Base-by-base conservation (phyloP, 2,888 invertebrate genomes). In the Schrankia costaestrigalis region DNA sequence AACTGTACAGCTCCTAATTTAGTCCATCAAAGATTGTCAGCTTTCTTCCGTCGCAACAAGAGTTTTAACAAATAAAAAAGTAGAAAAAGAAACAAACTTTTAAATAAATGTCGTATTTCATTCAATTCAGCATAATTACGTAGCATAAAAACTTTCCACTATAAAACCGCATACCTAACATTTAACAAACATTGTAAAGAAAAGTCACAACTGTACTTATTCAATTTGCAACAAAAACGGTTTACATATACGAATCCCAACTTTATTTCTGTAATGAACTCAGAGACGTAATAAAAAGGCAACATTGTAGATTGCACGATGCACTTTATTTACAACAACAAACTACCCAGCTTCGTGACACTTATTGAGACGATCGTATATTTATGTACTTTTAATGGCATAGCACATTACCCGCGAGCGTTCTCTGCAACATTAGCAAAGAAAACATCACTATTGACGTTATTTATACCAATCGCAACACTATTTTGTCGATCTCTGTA, bases 331-430 rank as follows among this genome's bases (percentile, higher is more conserved):
- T 52, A 59, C 57, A 52, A 62, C 66, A 56, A 57, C 64, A 57
- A 62, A 63, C 62, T 57, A 62, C 58, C 50, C 32, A 48, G 35
- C 38, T 29, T 30, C 42, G 43, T 56, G 45, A 52, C 51, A 36
- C 83, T 84, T 83, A 81, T 80, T 74, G 77, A 78, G 72, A 74
- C 74, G 75, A 78, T 78, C 68, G 71, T 69, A 73, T 83, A 85
- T 85, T 86, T 86, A 82, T 85, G 79, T 74, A 54, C 67, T 81
- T 83, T 85, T 86, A 86, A 85, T 85, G 86, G 78, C 68, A 42
- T 62, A 53, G 71, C 75, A 79, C 85, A 85, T 86, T 86, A 86
- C 76, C 66, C 57, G 56, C 45, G 47, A 36, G 43, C 60, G 58
- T 47, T 43, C 47, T 36, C 49, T 57, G 42, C 56, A 54, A 57